Base-by-base conservation (phyloP, 2,797 vertebrate species). In the Phylloscopus collybita region DNA sequence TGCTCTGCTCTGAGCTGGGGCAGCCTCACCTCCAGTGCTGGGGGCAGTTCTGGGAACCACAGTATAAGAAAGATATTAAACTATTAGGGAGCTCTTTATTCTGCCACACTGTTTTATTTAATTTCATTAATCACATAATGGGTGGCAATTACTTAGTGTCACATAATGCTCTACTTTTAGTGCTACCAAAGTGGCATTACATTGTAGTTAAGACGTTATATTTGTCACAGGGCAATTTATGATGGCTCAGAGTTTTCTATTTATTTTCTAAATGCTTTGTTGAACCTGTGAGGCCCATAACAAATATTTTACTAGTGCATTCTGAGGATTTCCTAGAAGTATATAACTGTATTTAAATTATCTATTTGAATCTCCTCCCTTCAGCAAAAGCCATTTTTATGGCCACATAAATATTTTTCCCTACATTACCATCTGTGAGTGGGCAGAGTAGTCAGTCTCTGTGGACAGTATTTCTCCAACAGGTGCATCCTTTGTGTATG, bases 221-320 rank as follows among this genome's bases (percentile, higher is more conserved):
- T 79, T 78, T 85, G 40, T 86, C 50, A 83, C 20, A 74, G 53
- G 26, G 30, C 11, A 76, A 76, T 70, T 92, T 95, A 62, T 40
- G 30, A 91, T 61, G 49, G 36, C 18, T 94, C 40, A 54, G 61
- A 84, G 44, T 82, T 75, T 86, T 82, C 49, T n/a, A 23, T 47
- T 81, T 92, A 76, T 71, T 87, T 87, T 89, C 74, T 66, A n/a
- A 95, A 82, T 84, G 56, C n/a, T 18, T 65, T 59, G 19, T 73
- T 51, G 47, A 91, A 89, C 9, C 30, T 69, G 17, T 66, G 57
- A 92, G 34, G 15, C 20, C 14, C 21, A 21, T 51, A 87, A 72
- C 13, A 86, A 72, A 16, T 54, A 80, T n/a, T 75, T 71, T 16
- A 71, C 14, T 65, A n/a, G 22, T 19, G 11, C 22, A n/a, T 75